Evolutionary conservation across 2,888 invertebrate genomes (phyloP).

Genomic region (Melipona bicolor): DNA sequence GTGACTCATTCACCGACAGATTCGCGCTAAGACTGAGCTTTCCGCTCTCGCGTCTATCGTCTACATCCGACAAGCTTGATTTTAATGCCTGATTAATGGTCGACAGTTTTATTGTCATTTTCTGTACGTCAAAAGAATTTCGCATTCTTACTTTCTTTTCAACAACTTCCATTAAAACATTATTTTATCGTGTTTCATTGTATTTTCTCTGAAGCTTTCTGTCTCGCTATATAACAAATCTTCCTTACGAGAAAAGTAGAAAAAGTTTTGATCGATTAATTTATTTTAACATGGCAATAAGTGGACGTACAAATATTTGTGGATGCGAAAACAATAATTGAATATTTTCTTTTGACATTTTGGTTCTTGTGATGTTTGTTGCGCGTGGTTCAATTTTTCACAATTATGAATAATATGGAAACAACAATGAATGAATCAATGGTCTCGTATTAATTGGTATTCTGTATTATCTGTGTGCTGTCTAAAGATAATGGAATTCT

Average conservation of each 20-base stretch:
- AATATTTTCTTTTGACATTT: background rate
- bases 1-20: constrained; percentile 74
- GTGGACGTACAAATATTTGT: background rate
- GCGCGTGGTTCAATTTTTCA: background rate
- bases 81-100: constrained; percentile 41
- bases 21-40: constrained; percentile 49
- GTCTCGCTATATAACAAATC: background rate
- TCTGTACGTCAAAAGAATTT: background rate
- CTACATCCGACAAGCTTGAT: constrained; percentile 11
- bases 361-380: background rate
- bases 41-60: constrained; percentile 3
- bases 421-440: constrained; percentile 16
- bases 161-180: background rate
- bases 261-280: constrained; percentile 38
- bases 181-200: background rate
- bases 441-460: constrained; percentile 24
- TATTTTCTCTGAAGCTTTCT: background rate
- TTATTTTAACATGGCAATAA: constrained; percentile 26
- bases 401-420: constrained; percentile 1
- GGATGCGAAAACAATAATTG: background rate
- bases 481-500: constrained; percentile 29
- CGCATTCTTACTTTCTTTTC: too few relatives aligned
- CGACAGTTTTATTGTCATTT: constrained; percentile 34
- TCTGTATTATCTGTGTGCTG: constrained; percentile 6
- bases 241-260: background rate